Evolutionary conservation across 2,888 invertebrate species (phyloP).

Genomic region (Amiota mariae): DNA sequence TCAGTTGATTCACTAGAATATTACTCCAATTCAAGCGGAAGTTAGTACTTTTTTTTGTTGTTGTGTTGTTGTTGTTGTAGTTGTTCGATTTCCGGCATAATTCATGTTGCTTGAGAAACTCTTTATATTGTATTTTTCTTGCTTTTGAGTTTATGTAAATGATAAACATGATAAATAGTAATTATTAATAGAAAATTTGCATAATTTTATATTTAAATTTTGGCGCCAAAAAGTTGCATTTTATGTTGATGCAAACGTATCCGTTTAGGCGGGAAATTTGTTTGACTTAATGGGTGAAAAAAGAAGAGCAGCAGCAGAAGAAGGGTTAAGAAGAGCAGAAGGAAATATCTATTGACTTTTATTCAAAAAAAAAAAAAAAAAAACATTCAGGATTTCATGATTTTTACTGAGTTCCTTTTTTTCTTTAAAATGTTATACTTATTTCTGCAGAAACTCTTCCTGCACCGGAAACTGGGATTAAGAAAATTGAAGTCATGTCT

Average conservation of each 20-base stretch:
- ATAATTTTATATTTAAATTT: constrained; percentile 41
- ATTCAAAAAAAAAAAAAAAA: too few relatives aligned
- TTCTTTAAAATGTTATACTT: too few relatives aligned
- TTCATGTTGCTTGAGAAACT: neutral
- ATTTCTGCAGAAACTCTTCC: too few relatives aligned
- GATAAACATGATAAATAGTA: neutral
- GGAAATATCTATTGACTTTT: too few relatives aligned
- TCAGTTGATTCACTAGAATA: constrained; percentile 10
- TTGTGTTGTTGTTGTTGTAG: too few relatives aligned
- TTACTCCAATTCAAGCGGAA: constrained; percentile 53
- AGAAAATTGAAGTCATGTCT: constrained; percentile 67
- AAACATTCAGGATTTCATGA: neutral
- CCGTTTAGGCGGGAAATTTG: constrained; percentile 51
- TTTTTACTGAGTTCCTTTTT: neutral
- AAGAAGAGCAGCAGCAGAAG: too few relatives aligned
- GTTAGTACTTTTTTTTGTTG: constrained; percentile 31
- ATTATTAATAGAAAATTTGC: constrained; percentile 45
- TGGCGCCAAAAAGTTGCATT: constrained; percentile 51
- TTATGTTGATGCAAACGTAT: neutral
- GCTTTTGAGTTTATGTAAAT: neutral
- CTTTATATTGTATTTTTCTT: neutral
- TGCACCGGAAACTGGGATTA: constrained; percentile 53
- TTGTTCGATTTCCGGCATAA: constrained; percentile 52
- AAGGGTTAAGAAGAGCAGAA: too few relatives aligned
- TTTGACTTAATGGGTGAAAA: neutral